Evolutionary conservation across 2,113 vertebrate species (phyloP).

Genomic region (Eudyptes chrysolophus): DNA sequence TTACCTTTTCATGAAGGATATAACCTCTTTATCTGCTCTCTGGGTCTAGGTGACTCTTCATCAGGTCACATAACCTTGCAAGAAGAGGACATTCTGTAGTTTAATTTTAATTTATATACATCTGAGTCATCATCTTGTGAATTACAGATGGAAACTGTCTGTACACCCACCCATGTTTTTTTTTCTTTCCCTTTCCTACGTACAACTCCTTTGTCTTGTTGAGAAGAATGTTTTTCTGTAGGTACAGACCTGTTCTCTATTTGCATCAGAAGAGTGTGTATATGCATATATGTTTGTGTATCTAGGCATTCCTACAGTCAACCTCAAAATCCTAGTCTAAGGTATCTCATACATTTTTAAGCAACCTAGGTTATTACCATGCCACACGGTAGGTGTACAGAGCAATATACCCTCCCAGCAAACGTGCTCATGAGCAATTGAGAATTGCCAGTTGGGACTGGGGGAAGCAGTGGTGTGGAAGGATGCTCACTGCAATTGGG

Average conservation of each 20-base stretch:
- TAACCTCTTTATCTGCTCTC: not conserved
- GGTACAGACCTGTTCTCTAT: not conserved
- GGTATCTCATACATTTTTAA: not conserved
- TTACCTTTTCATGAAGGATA: not conserved
- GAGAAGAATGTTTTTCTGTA: not conserved
- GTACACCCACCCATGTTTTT: not conserved
- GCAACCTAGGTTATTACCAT: not conserved
- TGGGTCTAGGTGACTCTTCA: not conserved
- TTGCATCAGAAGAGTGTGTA: not conserved
- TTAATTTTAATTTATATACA: not conserved
- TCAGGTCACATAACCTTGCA: not conserved
- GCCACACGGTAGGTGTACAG: not conserved
- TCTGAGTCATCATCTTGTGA: not conserved
- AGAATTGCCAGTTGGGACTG: not conserved
- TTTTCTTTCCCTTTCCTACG: not conserved
- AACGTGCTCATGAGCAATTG: not conserved
- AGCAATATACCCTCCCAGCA: not conserved
- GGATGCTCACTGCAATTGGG: not conserved
- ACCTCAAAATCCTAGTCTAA: not conserved
- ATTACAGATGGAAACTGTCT: not conserved
- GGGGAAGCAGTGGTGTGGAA: not conserved
- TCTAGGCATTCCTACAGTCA: not conserved
- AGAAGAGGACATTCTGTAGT: not conserved
- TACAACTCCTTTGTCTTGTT: not conserved
- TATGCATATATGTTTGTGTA: not conserved